phyloP scores from a whole-genome alignment of 1,140 invertebrate genomes.

The Halesus radiatus region DNA sequence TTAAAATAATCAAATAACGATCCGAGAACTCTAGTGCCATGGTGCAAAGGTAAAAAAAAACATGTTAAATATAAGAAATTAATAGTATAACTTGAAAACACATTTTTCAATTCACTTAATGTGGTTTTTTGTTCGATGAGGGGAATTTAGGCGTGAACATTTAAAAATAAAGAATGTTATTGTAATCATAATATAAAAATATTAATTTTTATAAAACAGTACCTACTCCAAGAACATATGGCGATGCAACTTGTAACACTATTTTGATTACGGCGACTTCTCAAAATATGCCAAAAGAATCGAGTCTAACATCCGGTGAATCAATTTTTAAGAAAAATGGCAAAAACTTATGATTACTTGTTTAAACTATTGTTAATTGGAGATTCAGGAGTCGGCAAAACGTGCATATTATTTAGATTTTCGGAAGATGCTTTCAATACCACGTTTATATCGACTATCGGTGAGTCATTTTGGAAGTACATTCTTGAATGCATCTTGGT shows the following conservation, averaged over 20 bases:
- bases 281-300: conserved; percentile 51
- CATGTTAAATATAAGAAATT: too few species aligned
- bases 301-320: conserved; percentile 46
- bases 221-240: too few species aligned
- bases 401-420: conserved; percentile 97
- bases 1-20: too few species aligned
- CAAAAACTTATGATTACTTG: conserved; percentile 97
- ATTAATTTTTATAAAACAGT: too few species aligned
- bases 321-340: conserved; percentile 76
- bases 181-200: too few species aligned
- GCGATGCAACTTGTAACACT: neutral
- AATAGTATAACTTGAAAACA: too few species aligned
- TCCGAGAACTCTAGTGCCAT: too few species aligned
- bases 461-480: conserved; percentile 67
- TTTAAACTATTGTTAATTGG: conserved; percentile 98
- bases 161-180: too few species aligned
- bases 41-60: too few species aligned
- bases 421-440: conserved; percentile 98
- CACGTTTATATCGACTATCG: conserved; percentile 98
- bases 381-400: conserved; percentile 98
- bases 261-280: conserved; percentile 46
- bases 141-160: too few species aligned
- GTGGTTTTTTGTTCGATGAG: too few species aligned
- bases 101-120: too few species aligned
- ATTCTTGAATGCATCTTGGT: conserved; percentile 26